Evolutionary conservation across 2,797 vertebrate genomes (phyloP).

Genomic region (Cirrhinus mrigala): DNA sequence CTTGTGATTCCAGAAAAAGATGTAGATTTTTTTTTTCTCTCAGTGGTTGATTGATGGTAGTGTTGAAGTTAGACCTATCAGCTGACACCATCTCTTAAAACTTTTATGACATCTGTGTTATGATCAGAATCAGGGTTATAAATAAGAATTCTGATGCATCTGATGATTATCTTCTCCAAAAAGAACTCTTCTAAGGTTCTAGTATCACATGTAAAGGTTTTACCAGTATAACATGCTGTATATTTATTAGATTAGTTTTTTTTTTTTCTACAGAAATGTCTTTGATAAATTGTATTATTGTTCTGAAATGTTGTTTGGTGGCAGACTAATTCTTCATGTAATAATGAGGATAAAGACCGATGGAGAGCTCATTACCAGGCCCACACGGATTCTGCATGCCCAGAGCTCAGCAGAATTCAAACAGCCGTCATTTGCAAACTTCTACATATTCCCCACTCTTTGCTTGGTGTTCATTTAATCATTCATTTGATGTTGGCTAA

Average conservation of each 20-base stretch:
- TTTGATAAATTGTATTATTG: neutral
- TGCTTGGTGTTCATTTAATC: slow-evolving; percentile 2
- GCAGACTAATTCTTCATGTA: slow-evolving; percentile 2
- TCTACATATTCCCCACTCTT: slow-evolving; percentile 11
- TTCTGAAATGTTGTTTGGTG: neutral
- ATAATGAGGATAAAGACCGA: neutral
- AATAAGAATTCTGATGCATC: neutral
- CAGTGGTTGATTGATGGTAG: neutral
- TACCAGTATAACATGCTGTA: neutral
- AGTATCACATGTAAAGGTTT: neutral
- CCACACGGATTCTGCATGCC: neutral
- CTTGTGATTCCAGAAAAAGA: neutral
- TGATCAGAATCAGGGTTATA: neutral
- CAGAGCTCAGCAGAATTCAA: neutral
- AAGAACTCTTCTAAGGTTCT: neutral
- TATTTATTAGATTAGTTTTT: neutral
- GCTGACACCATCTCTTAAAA: neutral
- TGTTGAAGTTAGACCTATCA: neutral
- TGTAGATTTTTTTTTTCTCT: too few relatives aligned
- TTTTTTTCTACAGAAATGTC: neutral
- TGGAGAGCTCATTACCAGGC: neutral
- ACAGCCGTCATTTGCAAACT: neutral
- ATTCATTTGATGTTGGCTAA: neutral
- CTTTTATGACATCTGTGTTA: neutral
- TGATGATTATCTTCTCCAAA: too few relatives aligned